Conservation (phyloP, 2,113 vertebrate species). For the Antennarius striatus region DNA sequence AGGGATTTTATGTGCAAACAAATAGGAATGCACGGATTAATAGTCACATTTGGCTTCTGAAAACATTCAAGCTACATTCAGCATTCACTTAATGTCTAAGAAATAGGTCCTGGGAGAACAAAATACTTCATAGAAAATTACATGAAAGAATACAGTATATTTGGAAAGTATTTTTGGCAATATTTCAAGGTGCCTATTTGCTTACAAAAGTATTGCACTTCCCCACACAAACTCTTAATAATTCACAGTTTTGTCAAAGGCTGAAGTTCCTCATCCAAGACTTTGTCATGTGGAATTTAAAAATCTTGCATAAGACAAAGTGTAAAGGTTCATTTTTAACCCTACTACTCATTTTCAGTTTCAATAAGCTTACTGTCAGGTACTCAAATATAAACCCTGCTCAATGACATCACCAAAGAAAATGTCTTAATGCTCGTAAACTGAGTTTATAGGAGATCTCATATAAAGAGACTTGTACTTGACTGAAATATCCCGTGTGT, state of each 20-base stretch:
- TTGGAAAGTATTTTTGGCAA: constrained; percentile 30
- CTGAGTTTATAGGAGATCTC: neutral
- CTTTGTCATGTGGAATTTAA: constrained; percentile 32
- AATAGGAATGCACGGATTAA: neutral
- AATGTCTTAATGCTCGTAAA: constrained; percentile 9
- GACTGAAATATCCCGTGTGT: constrained; percentile 27
- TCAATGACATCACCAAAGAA: constrained; percentile 6
- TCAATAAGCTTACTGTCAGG: constrained; percentile 1
- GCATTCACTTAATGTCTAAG: constrained; percentile 14
- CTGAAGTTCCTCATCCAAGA: constrained; percentile 15
- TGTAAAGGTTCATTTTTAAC: constrained; percentile 56
- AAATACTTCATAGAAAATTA: constrained; percentile 8
- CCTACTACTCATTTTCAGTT: neutral
- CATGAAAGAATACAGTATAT: constrained; percentile 9
- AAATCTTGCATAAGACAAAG: constrained; percentile 34
- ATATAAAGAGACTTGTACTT: neutral
- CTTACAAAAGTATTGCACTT: constrained; percentile 76
- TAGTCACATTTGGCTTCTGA: constrained; percentile 13
- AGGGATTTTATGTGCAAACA: neutral
- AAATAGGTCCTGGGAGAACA: constrained; percentile 15
- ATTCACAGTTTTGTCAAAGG: constrained; percentile 77
- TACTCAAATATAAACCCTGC: constrained; percentile 13
- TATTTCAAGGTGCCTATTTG: constrained; percentile 35
- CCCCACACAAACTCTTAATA: constrained; percentile 42
- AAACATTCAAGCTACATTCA: constrained; percentile 24